Conservation (phyloP, 2,113 vertebrate genomes). For the Pterocles gutturalis region DNA sequence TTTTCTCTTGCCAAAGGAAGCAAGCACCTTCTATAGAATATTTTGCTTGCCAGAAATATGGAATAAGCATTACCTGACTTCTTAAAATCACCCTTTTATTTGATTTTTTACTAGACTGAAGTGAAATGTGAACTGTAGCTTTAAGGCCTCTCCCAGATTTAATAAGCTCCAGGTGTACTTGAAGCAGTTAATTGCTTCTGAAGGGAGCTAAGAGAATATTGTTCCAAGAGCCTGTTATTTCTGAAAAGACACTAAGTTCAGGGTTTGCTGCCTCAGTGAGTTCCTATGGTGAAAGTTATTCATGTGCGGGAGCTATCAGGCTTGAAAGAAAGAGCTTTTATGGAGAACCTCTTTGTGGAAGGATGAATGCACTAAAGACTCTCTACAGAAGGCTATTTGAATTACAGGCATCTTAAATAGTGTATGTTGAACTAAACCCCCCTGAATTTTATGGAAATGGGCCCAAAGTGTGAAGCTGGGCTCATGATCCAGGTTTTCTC, state of each 20-base stretch:
- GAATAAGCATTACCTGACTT: constrained; percentile 71
- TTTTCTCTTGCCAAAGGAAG: constrained; percentile 77
- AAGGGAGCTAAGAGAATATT: constrained; percentile 69
- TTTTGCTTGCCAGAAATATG: constrained; percentile 74
- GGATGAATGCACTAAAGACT: constrained; percentile 70
- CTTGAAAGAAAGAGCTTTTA: constrained; percentile 72
- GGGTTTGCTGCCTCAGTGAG: constrained; percentile 72
- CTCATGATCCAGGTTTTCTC: neutral
- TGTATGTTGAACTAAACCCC: constrained; percentile 56
- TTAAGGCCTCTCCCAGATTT: constrained; percentile 73
- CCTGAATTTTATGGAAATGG: constrained; percentile 47
- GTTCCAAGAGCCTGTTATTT: constrained; percentile 71
- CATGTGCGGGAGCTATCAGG: constrained; percentile 69
- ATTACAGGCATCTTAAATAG: constrained; percentile 76
- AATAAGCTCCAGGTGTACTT: constrained; percentile 79
- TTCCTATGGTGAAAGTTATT: constrained; percentile 76
- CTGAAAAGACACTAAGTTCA: constrained; percentile 63
- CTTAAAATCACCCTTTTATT: constrained; percentile 69
- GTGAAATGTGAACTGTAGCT: constrained; percentile 79
- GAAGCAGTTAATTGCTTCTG: constrained; percentile 80
- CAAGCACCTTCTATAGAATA: constrained; percentile 63
- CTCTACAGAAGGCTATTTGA: constrained; percentile 72
- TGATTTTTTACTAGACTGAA: constrained; percentile 73
- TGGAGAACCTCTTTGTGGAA: constrained; percentile 72
- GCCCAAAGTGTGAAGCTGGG: neutral